A percentile compares a stretch with the other conserved stretches of the same genome.
phyloP scores from a whole-genome alignment of 2,888 invertebrate genomes.

The Epicampocera succincta region DNA sequence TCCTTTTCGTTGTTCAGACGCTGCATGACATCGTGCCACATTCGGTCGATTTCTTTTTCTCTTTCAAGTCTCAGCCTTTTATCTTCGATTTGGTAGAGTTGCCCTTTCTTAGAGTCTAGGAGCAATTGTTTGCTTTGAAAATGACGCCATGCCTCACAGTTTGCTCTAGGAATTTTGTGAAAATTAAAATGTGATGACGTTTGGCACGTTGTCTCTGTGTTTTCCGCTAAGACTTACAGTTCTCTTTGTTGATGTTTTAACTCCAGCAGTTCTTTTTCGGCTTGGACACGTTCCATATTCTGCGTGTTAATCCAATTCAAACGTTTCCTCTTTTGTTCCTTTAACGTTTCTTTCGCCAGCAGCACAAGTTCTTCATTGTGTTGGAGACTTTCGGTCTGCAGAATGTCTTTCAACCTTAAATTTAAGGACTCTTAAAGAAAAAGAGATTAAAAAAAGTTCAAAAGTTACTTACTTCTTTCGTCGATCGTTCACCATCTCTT shows the following conservation, averaged over 20 bases:
- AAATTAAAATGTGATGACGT: neutral
- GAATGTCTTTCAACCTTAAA: slow-evolving; percentile 64
- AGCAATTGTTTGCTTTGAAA: slow-evolving; percentile 67
- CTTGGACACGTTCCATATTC: slow-evolving; percentile 58
- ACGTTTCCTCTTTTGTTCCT: slow-evolving; percentile 63
- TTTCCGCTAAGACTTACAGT: slow-evolving; percentile 54
- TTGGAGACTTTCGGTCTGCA: slow-evolving; percentile 65
- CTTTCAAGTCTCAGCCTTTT: slow-evolving; percentile 54
- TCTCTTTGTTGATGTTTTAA: slow-evolving; percentile 69
- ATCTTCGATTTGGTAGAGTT: slow-evolving; percentile 71
- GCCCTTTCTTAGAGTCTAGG: slow-evolving; percentile 70
- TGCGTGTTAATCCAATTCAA: slow-evolving; percentile 68
- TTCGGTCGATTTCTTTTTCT: slow-evolving; percentile 65
- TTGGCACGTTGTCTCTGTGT: slow-evolving; percentile 21
- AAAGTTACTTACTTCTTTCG: slow-evolving; percentile 56
- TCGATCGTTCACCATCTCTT: slow-evolving; percentile 44
- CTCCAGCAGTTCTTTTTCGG: slow-evolving; percentile 68
- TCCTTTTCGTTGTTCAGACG: slow-evolving; percentile 65
- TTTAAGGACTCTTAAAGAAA: no score
- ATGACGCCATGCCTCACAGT: slow-evolving; percentile 70
- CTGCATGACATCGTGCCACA: slow-evolving; percentile 66
- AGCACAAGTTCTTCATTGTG: slow-evolving; percentile 67
- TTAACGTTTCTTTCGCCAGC: slow-evolving; percentile 49
- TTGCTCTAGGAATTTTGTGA: slow-evolving; percentile 69
- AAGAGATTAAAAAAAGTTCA: neutral